Evolutionary conservation across 2,888 invertebrate species (phyloP), one percentile per base, ranked within the genome.

Genomic region (Scaptomyza polygonia): DNA sequence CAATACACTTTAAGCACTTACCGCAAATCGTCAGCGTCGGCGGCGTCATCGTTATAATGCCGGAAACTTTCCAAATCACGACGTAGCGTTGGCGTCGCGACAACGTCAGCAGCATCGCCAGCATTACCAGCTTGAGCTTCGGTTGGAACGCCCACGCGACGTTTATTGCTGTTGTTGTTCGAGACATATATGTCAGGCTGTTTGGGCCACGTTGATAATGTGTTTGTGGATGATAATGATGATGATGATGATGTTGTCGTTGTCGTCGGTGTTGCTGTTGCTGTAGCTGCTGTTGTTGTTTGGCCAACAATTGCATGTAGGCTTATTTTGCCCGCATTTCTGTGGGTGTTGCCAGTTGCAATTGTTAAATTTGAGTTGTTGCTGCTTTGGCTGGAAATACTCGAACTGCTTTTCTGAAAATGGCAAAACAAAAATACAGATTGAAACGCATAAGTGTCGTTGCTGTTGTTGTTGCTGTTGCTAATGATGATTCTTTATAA

Each of bases 31-130:
- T 89, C 89, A 79, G 78, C 79, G 48, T 75, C 55, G 51, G 48
- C 45, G 57, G 55, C 64, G 75, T 85, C 78, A 72, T 72, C 76
- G 80, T 78, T 79, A 80, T 88, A 78, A 88, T 88, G 89, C 89
- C 90, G 90, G 89, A 90, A 90, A 90, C 90, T 90, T 90, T 90
- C 90, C 90, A 90, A 90, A 89, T 89, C 89, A 78, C 86, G 89
- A 78, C 80, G 87, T 75, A 86, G 87, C 87, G 89, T 88, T 79
- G 89, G 77, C 75, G 79, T 76, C 44, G 54, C 64, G 59, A 52
- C 79, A 40, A 56, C 74, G 57, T 62, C 72, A 64, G 65, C 83
- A 79, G 69, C 88, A 77, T 72, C 77, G 66, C 44, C 76, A 25
- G 21, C 34, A 21, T 58, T 79, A 67, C 69, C 54, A 16, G 62